Conservation (phyloP, 2,797 vertebrate genomes). For the Paramormyrops hopkinsi region DNA sequence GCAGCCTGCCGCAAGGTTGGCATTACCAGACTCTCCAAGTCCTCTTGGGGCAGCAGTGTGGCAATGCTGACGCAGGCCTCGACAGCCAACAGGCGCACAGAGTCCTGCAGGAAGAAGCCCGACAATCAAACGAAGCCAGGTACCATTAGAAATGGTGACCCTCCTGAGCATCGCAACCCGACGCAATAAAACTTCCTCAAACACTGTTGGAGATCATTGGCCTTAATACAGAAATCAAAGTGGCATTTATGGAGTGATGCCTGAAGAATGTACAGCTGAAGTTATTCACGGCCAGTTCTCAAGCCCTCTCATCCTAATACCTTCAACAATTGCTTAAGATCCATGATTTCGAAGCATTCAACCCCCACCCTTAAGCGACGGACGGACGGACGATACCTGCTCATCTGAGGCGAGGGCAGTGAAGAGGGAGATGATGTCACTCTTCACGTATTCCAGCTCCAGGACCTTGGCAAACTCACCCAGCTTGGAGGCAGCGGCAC, state of each 20-base stretch:
- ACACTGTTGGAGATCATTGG: not conserved
- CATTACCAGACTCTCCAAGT: slow-evolving; percentile 80
- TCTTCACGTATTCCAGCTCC: slow-evolving; percentile 78
- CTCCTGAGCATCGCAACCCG: not conserved
- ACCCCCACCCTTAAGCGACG: not conserved
- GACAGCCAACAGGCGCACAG: slow-evolving; percentile 78
- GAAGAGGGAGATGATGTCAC: slow-evolving; percentile 78
- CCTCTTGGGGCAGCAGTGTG: slow-evolving; percentile 75
- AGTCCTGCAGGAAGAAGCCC: slow-evolving; percentile 57
- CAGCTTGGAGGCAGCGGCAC: slow-evolving; percentile 75
- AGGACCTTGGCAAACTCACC: slow-evolving; percentile 79
- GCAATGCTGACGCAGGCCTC: slow-evolving; percentile 85
- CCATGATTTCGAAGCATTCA: not conserved
- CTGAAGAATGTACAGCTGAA: not conserved
- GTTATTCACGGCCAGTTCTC: not conserved
- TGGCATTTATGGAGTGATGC: not conserved
- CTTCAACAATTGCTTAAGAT: not conserved
- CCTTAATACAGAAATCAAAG: not conserved
- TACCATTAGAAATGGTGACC: not conserved
- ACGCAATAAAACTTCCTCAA: not conserved
- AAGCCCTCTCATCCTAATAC: not conserved
- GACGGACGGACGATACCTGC: slow-evolving; percentile 55
- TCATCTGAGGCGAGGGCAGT: slow-evolving; percentile 77
- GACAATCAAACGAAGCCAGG: not conserved
- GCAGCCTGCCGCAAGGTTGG: slow-evolving; percentile 76